Base-by-base conservation (phyloP, 2,888 invertebrate species). In the Ischnura elegans region DNA sequence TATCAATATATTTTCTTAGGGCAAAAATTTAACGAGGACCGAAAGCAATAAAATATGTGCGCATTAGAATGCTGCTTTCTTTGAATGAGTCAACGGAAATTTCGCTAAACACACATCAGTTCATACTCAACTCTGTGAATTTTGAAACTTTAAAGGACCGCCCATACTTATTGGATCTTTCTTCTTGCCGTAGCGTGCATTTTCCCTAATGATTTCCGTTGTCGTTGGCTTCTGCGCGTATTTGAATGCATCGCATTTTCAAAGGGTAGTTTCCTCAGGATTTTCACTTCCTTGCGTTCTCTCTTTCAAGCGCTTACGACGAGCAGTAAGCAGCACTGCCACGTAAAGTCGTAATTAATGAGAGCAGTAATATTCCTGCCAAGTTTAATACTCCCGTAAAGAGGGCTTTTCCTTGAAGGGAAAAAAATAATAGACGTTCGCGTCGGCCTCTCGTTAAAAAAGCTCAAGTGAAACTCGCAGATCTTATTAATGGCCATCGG, bases 401-500 rank as follows among this genome's bases (percentile, higher is more conserved):
- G 13, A 76, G 36, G 16, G 0, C 36, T 76, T 76, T n/a, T 29
- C 76, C 76, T 76, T 76, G 76, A 2, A 21, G 76, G 16, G 36
- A 76, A 76, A 76, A 36, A 61, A 25, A 25, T 2, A 13, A 10
- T 36, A 66, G 29, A 16, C 36, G 13, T 76, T 76, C 76, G 2
- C 36, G n/a, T 10, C 76, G 76, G 76, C 29, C 36, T 16, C 76
- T 76, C 76, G 36, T 76, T 76, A 36, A 76, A 76, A 76, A 76
- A 36, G 36, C 36, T 36, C 36, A 36, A 76, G 76, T n/a, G 29
- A 76, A 76, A 16, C 76, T 36, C 29, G 76, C 36, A 76, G 76
- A 76, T 36, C 36, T 76, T 76, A 76, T 76, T 76, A 76, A 76
- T 76, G 76, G 36, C 76, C 76, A 36, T 76, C 76, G 76, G 36